phyloP scores from a whole-genome alignment of 37 sponge, comb jelly and placozoan genomes.

The Theonella swinhoei region DNA sequence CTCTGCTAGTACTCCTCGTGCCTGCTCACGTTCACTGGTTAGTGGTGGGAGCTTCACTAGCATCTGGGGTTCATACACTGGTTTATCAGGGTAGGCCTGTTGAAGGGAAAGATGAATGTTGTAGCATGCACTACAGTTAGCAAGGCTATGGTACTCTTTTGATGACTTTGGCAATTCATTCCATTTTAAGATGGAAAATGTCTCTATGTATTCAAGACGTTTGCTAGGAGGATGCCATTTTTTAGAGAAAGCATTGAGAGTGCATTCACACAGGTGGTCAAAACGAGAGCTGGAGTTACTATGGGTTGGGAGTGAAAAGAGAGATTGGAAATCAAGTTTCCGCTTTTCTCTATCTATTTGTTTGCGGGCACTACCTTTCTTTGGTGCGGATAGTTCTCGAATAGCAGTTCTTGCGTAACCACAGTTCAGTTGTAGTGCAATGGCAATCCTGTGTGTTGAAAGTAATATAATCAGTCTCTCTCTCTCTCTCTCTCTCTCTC shows the following conservation, averaged over 20 bases:
- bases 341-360: not conserved
- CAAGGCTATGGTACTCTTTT: not conserved
- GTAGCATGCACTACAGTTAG: conserved; percentile 3
- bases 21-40: not conserved
- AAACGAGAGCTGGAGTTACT: not conserved
- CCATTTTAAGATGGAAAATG: not conserved
- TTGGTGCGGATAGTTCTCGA: not conserved
- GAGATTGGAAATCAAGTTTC: not conserved
- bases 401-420: not conserved
- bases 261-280: not conserved
- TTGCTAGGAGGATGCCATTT: not conserved
- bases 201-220: not conserved
- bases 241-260: not conserved
- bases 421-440: too few relatives aligned
- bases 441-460: too few relatives aligned
- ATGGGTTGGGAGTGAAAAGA: not conserved
- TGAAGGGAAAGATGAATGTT: not conserved
- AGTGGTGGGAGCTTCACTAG: not conserved
- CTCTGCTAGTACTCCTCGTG: not conserved
- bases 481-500: too few relatives aligned
- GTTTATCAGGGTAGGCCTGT: conserved; percentile 6
- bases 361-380: not conserved
- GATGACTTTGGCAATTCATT: not conserved
- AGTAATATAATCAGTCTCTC: too few relatives aligned
- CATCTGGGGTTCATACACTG: not conserved